These are phyloP conservation scores for Pocillopora grandis DNA, from an alignment of 92 coral and sea anemone genomes.

Conservation along the genomic window DNA sequence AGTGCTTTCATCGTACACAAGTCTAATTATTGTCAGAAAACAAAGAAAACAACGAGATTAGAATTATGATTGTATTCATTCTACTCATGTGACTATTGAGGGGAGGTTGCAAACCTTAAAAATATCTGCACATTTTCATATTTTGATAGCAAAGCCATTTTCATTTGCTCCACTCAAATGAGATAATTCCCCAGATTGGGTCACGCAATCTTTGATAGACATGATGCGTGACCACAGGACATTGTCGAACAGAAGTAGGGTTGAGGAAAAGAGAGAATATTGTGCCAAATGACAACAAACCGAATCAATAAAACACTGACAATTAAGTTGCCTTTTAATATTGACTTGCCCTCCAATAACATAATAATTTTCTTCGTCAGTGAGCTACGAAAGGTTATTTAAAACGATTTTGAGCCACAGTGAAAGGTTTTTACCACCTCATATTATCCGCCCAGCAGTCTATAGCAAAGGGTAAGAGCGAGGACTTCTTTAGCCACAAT, in stretches of 20 bases:
- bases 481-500: slow-evolving; percentile 69
- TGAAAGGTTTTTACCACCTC: slow-evolving; percentile 47
- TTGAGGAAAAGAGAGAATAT: not conserved
- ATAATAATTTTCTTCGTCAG: no score
- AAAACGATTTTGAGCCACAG: not conserved
- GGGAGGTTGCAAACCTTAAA: no score
- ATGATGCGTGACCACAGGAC: not conserved
- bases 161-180: no score
- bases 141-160: no score
- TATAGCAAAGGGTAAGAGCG: slow-evolving; percentile 67
- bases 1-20: slow-evolving; percentile 65
- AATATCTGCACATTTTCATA: no score
- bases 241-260: not conserved
- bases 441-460: slow-evolving; percentile 82
- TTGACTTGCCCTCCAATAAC: no score
- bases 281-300: no score
- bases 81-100: no score
- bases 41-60: not conserved
- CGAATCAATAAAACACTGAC: no score
- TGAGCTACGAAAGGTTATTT: not conserved
- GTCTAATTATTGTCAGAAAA: slow-evolving; percentile 34
- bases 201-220: not conserved
- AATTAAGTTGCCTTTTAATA: no score
- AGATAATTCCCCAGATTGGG: not conserved
- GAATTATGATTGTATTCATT: no score